Evolutionary conservation across 2,888 invertebrate species (phyloP).

Genomic region (Catocala nupta): DNA sequence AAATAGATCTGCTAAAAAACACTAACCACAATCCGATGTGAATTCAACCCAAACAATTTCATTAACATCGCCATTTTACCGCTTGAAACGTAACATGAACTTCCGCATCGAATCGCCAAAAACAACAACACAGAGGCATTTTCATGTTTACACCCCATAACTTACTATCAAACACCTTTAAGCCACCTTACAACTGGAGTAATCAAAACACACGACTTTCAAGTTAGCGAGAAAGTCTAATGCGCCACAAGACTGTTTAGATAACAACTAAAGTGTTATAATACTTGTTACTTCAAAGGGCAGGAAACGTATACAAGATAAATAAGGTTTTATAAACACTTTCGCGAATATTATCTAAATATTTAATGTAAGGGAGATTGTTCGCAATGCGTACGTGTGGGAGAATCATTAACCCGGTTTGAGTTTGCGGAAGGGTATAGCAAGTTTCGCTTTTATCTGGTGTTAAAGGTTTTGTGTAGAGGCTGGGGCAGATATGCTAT

Average conservation of each 20-base stretch:
- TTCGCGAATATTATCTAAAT: slow-evolving; percentile 42
- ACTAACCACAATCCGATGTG: too few relatives aligned
- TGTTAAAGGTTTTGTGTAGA: slow-evolving; percentile 38
- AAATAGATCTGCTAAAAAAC: too few relatives aligned
- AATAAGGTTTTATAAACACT: slow-evolving; percentile 49
- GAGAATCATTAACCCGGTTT: slow-evolving; percentile 9
- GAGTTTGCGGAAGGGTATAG: slow-evolving; percentile 12
- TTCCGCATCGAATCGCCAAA: too few relatives aligned
- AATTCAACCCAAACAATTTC: too few relatives aligned
- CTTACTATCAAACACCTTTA: too few relatives aligned
- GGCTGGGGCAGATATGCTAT: too few relatives aligned
- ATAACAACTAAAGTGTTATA: slow-evolving; percentile 40
- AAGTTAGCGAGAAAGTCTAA: slow-evolving; percentile 39
- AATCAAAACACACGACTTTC: slow-evolving; percentile 34
- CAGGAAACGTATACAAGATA: slow-evolving; percentile 40
- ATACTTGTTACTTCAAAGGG: slow-evolving; percentile 46
- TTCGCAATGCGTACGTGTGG: background rate
- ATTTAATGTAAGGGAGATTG: slow-evolving; percentile 31
- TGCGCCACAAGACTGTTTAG: slow-evolving; percentile 36
- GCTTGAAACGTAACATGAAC: too few relatives aligned
- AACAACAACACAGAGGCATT: too few relatives aligned
- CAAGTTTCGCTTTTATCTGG: slow-evolving; percentile 15
- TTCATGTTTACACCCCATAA: too few relatives aligned
- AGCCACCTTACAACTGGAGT: slow-evolving; percentile 1
- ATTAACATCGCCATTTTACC: too few relatives aligned